These are phyloP conservation scores for Harpalus rufipes DNA, from an alignment of 2,888 invertebrate species.

Conservation along the genomic window DNA sequence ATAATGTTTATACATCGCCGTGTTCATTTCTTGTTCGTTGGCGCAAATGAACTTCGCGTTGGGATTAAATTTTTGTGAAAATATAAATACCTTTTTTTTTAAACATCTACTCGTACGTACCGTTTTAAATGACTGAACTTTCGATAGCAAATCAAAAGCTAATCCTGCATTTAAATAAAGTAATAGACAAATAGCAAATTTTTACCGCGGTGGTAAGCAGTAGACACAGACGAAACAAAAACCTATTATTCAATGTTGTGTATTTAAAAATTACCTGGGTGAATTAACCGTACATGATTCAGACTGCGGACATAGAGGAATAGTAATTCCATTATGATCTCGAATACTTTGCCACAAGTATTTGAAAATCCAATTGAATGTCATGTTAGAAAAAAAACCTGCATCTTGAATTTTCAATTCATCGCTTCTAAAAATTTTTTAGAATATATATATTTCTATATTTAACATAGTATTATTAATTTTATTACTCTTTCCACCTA, in stretches of 20 bases:
- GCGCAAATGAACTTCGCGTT: no score
- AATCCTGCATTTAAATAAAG: conserved; percentile 51
- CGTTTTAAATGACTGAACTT: conserved; percentile 56
- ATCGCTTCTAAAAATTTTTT: conserved; percentile 26
- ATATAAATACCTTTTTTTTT: no score
- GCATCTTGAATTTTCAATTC: conserved; percentile 35
- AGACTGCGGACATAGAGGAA: conserved; percentile 37
- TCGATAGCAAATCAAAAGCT: conserved; percentile 44
- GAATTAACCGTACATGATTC: conserved; percentile 59
- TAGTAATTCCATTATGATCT: not conserved
- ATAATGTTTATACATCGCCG: no score
- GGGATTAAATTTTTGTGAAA: not conserved
- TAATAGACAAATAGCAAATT: not conserved
- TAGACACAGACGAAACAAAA: no score
- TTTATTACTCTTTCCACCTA: conserved; percentile 28
- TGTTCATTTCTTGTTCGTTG: no score
- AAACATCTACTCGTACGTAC: conserved; percentile 11
- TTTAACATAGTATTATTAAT: not conserved
- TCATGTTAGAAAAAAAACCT: conserved; percentile 59
- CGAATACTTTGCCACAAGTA: conserved; percentile 37
- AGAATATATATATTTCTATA: not conserved
- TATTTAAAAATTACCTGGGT: conserved; percentile 47
- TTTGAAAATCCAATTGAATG: conserved; percentile 58
- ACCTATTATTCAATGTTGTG: no score
- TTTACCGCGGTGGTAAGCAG: no score